These are phyloP conservation scores for Ganaspis sp. DNA, from an alignment of 1,140 invertebrate genomes.

Conservation along the genomic window DNA sequence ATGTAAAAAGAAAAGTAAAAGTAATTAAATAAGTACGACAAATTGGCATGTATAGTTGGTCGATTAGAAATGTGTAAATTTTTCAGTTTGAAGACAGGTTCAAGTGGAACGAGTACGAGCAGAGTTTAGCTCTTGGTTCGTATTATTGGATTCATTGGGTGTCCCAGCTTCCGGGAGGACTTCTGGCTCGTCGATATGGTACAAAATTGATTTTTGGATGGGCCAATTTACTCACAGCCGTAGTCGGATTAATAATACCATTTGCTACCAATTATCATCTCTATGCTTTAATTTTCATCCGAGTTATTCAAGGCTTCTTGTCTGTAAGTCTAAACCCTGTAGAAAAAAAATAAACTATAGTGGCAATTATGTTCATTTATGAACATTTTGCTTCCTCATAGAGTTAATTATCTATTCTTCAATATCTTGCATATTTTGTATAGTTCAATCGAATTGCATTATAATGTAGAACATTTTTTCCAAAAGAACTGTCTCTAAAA, in stretches of 20 bases:
- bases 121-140: slow-evolving; percentile 82
- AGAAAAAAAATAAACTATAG: not conserved
- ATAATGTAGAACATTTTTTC: too few species aligned
- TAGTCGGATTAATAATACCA: slow-evolving; percentile 85
- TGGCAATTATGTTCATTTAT: not conserved
- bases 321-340: slow-evolving; percentile 80
- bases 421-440: too few species aligned
- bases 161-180: slow-evolving; percentile 85
- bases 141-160: slow-evolving; percentile 87
- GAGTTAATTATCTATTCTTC: too few species aligned
- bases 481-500: too few species aligned
- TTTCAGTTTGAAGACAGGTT: slow-evolving; percentile 72
- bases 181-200: slow-evolving; percentile 83
- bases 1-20: not conserved
- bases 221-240: slow-evolving; percentile 81
- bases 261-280: slow-evolving; percentile 79
- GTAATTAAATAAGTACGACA: not conserved
- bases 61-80: not conserved
- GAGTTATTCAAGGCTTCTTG: slow-evolving; percentile 84
- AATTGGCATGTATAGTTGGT: not conserved
- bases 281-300: slow-evolving; percentile 79
- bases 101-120: slow-evolving; percentile 82
- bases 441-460: too few species aligned
- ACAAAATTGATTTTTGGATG: slow-evolving; percentile 84
- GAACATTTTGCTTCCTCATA: too few species aligned